These are phyloP conservation scores for Syritta pipiens DNA, from an alignment of 2,888 invertebrate species.

Conservation along the genomic window DNA sequence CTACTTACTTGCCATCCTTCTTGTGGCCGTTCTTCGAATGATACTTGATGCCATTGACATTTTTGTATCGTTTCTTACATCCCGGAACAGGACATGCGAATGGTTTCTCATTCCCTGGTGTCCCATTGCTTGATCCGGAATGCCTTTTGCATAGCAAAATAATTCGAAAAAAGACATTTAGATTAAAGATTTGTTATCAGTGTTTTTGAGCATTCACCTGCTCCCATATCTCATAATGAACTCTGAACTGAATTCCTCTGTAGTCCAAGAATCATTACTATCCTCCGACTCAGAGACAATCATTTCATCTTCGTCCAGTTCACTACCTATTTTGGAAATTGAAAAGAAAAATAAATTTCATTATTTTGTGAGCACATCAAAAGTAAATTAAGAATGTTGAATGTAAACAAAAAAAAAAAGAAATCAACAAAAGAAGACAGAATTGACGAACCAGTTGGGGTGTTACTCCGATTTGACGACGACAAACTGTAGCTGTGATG, in stretches of 20 bases:
- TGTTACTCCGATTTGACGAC: conserved; percentile 83
- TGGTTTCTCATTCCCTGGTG: conserved; percentile 84
- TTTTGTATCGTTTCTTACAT: conserved; percentile 92
- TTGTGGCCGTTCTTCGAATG: conserved; percentile 93
- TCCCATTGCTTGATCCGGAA: conserved; percentile 80
- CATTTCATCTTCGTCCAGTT: conserved; percentile 86
- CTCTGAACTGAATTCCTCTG: conserved; percentile 89
- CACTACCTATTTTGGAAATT: conserved; percentile 81
- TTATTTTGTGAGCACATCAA: background rate
- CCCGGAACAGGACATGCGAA: conserved; percentile 92
- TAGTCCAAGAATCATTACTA: conserved; percentile 90
- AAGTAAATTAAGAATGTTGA: background rate
- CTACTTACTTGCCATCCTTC: conserved; percentile 89
- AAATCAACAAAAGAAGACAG: background rate
- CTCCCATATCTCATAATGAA: conserved; percentile 88
- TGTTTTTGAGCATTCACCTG: conserved; percentile 79
- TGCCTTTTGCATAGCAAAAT: conserved; percentile 76
- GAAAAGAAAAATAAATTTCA: background rate
- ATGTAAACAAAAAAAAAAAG: background rate
- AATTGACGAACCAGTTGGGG: conserved; percentile 82
- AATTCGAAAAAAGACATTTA: conserved; percentile 71
- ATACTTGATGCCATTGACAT: conserved; percentile 93
- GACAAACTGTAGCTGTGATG: conserved; percentile 83
- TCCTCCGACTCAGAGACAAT: conserved; percentile 87
- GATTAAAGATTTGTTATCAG: conserved; percentile 70